Conservation (phyloP, 2,797 vertebrate genomes). For the Coccyzus lansbergi region DNA sequence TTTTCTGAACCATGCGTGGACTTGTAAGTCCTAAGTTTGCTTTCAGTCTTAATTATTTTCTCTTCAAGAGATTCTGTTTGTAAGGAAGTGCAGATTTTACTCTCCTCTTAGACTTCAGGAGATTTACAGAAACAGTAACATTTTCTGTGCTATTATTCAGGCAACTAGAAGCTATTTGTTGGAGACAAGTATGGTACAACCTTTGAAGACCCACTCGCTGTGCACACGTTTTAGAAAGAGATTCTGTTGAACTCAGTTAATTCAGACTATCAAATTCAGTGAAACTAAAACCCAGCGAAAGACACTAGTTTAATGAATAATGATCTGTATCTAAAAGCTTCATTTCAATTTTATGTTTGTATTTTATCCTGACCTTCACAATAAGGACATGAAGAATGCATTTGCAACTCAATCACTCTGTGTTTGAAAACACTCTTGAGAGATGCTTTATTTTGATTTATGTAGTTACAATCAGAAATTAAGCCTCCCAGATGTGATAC, state of each 20-base stretch:
- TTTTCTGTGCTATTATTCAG: background rate
- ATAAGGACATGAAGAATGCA: background rate
- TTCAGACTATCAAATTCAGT: background rate
- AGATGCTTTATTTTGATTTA: background rate
- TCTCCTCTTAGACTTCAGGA: background rate
- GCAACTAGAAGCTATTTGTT: background rate
- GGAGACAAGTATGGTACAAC: background rate
- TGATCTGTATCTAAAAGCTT: background rate
- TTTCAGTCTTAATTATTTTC: background rate
- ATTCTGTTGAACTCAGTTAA: background rate
- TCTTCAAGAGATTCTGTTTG: background rate
- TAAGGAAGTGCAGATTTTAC: background rate
- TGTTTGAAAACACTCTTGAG: background rate
- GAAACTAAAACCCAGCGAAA: background rate
- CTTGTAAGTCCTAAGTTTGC: background rate
- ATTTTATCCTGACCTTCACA: background rate
- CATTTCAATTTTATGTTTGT: background rate
- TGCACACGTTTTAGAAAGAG: background rate
- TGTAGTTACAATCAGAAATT: background rate
- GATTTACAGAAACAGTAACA: background rate
- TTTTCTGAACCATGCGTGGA: background rate
- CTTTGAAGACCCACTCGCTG: background rate
- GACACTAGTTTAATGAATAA: background rate
- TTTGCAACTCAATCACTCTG: background rate
- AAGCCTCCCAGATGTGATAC: background rate